A percentile compares a stretch with the other conserved stretches of the same genome.
These are phyloP conservation scores for Coregonus suidteri DNA, from an alignment of 2,797 vertebrate species.

Conservation along the genomic window DNA sequence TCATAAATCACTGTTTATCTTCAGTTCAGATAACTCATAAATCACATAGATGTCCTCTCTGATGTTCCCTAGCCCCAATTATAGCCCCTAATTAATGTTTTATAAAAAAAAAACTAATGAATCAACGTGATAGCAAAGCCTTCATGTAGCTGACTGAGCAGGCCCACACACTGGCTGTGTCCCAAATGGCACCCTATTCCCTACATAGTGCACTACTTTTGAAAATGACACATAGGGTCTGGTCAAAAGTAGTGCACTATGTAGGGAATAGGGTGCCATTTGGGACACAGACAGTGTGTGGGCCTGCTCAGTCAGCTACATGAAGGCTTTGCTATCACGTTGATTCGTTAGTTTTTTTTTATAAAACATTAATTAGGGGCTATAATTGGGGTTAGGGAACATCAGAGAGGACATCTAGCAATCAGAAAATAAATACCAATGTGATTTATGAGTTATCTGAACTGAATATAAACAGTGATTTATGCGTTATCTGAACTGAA, in stretches of 20 bases:
- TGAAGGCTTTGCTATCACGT: background rate
- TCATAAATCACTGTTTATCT: background rate
- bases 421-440: conserved; percentile 2
- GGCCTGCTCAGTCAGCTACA: background rate
- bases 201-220: background rate
- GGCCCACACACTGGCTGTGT: background rate
- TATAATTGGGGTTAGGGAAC: background rate
- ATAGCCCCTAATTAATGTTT: background rate
- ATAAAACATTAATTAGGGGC: background rate
- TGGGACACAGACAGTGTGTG: background rate
- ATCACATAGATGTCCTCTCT: background rate
- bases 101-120: background rate
- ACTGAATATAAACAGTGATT: background rate
- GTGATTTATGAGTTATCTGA: background rate
- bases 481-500: background rate
- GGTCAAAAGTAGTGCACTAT: background rate
- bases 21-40: background rate
- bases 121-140: background rate
- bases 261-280: background rate
- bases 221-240: background rate
- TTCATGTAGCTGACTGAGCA: background rate
- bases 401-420: background rate
- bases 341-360: background rate
- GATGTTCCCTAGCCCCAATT: background rate
- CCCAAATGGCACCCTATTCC: background rate